Conservation (phyloP, 1,140 invertebrate species). For the Drosophila guanche region DNA sequence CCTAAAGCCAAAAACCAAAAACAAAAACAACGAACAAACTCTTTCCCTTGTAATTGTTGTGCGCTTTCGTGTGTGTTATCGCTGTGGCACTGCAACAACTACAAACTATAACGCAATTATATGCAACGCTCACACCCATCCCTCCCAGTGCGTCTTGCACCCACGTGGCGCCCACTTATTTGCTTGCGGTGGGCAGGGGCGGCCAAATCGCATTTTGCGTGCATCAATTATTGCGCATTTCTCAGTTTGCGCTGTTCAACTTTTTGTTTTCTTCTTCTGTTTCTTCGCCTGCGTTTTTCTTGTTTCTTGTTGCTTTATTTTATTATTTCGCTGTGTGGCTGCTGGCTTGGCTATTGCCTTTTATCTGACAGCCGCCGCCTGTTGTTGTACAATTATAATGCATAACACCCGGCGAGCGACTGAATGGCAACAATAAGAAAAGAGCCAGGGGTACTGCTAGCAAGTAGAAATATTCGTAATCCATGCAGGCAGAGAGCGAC, state of each 20-base stretch:
- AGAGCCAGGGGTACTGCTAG: background rate
- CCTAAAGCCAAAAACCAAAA: conserved; percentile 35
- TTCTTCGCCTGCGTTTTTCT: background rate
- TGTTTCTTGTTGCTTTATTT: conserved; percentile 1
- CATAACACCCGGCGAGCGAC: conserved; percentile 56
- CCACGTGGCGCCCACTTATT: conserved; percentile 40
- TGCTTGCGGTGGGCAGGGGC: conserved; percentile 17
- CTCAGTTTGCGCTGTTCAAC: conserved; percentile 69
- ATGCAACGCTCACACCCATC: conserved; percentile 38
- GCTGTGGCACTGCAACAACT: conserved; percentile 64
- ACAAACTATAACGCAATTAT: conserved; percentile 80
- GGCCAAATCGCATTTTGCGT: conserved; percentile 74
- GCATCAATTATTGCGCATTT: conserved; percentile 81
- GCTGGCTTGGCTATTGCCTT: conserved; percentile 37
- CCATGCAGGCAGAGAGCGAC: too few species aligned
- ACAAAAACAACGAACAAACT: too few species aligned
- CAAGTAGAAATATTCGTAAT: background rate
- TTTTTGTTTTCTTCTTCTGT: conserved; percentile 31
- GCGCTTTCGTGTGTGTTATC: conserved; percentile 65
- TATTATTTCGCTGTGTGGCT: conserved; percentile 3
- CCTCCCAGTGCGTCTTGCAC: conserved; percentile 4
- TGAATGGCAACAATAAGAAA: conserved; percentile 10
- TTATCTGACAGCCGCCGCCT: conserved; percentile 78
- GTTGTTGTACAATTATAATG: conserved; percentile 70
- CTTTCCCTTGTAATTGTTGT: conserved; percentile 13